Evolutionary conservation across 2,888 invertebrate genomes (phyloP).

Genomic region (Sarcophaga subvicina): DNA sequence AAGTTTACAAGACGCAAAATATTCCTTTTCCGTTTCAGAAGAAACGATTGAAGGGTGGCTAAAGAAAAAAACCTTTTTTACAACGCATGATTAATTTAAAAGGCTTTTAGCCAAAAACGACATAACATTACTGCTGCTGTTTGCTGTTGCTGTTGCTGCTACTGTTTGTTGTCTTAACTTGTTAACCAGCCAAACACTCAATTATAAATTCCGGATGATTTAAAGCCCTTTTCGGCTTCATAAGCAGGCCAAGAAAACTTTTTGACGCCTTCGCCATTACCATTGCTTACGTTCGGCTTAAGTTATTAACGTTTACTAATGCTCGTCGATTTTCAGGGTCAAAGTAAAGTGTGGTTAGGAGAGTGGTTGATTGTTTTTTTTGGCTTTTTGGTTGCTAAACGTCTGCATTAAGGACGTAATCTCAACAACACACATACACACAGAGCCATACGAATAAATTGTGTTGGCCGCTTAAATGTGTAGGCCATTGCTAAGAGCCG

Average conservation of each 20-base stretch:
- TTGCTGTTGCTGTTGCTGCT: background rate
- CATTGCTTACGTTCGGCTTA: background rate
- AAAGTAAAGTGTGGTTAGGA: background rate
- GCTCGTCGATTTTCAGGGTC: conserved; percentile 25
- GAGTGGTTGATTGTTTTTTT: background rate
- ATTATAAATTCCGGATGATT: conserved; percentile 47
- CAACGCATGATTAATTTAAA: conserved; percentile 28
- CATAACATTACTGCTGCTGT: conserved; percentile 4
- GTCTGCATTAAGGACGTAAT: no score
- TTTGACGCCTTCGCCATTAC: background rate
- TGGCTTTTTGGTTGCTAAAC: background rate
- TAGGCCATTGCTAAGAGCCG: no score
- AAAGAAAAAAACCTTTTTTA: background rate
- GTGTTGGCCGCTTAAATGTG: no score
- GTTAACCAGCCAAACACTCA: conserved; percentile 41
- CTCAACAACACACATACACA: no score
- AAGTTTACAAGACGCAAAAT: no score
- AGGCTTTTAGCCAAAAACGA: background rate
- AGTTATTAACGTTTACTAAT: conserved; percentile 6
- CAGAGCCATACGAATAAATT: no score
- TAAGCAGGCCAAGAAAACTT: conserved; percentile 23
- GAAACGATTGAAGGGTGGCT: background rate
- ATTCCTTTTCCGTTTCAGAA: background rate
- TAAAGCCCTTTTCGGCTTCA: conserved; percentile 31
- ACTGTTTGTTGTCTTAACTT: background rate